Evolutionary conservation across 2,113 vertebrate species (phyloP), one percentile per base, ranked within the genome.

Genomic region (Pogonocichla stellata): DNA sequence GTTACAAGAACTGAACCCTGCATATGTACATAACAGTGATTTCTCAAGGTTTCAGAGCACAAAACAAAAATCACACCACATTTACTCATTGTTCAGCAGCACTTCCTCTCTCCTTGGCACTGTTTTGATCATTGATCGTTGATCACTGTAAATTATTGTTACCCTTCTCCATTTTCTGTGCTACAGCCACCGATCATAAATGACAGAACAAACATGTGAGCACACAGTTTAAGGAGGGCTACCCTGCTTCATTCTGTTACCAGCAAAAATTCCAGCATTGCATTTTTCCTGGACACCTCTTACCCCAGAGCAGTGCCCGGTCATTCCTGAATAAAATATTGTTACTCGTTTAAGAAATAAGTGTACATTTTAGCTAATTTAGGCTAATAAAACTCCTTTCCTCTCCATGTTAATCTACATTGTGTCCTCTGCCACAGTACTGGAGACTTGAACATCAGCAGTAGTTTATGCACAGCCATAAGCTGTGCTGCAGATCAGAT

Each of bases 391-490:
- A 7, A 45, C 14, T 9, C 16, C 88, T 60, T 48, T 43, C 47
- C 14, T 50, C 34, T 72, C 26, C 36, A 33, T 0, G 0, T 70
- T 71, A 51, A 86, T 48, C 40, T 57, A 19, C 0, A 0, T 24
- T 61, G 62, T 53, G n/a, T 57, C 23, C n/a, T 54, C 34, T 91
- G 61, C 61, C 57, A 84, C 12, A n/a, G 28, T 20, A 40, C 28
- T 53, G 50, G 36, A 61, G 48, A 69, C 9, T 12, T 36, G 40
- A 40, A 71, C 1, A 4, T 20, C 57, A 79, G 28, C 48, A 53
- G n/a, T 48, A 70, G 84, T 87, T 82, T 85, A 82, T n/a, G 42
- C 67, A 11, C 58, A 87, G 71, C 1, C 4, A 72, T 58, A 80
- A 86, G 23, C 43, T 56, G 34, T 48, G 62, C 62, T 62, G 47